phyloP scores from a whole-genome alignment of 2,888 invertebrate genomes.

The Nebria salina region DNA sequence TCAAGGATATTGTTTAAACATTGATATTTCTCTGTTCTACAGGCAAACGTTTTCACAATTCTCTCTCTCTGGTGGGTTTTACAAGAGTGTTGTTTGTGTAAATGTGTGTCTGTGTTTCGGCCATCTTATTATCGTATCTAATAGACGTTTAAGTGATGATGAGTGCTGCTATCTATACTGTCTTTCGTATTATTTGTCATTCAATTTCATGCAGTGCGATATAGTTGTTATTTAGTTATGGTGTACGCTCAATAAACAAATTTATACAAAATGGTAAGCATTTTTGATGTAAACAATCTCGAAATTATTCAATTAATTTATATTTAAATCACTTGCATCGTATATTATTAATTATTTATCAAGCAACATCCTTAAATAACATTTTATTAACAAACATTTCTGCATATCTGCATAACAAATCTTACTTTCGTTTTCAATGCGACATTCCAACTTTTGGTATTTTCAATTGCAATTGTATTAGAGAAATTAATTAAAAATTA shows the following conservation, averaged over 20 bases:
- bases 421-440: background rate
- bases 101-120: slow-evolving; percentile 10
- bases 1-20: slow-evolving; percentile 42
- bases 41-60: background rate
- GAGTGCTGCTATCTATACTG: slow-evolving; percentile 40
- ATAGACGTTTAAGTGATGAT: slow-evolving; percentile 23
- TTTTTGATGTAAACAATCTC: background rate
- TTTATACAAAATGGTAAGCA: slow-evolving; percentile 33
- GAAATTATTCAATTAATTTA: no score
- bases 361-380: background rate
- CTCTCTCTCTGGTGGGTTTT: background rate
- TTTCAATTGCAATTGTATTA: background rate
- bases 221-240: slow-evolving; percentile 25
- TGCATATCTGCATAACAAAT: background rate
- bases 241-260: slow-evolving; percentile 24
- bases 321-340: background rate
- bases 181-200: slow-evolving; percentile 8
- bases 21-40: slow-evolving; percentile 11
- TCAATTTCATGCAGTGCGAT: slow-evolving; percentile 3
- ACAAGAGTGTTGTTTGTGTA: background rate
- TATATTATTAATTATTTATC: background rate
- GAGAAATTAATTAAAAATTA: no score
- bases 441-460: background rate
- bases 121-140: slow-evolving; percentile 32
- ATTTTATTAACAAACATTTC: background rate